A percentile compares a stretch with the other conserved stretches of the same genome.
These are phyloP conservation scores for Gorsachius magnificus DNA, from an alignment of 2,797 vertebrate genomes.

Conservation along the genomic window DNA sequence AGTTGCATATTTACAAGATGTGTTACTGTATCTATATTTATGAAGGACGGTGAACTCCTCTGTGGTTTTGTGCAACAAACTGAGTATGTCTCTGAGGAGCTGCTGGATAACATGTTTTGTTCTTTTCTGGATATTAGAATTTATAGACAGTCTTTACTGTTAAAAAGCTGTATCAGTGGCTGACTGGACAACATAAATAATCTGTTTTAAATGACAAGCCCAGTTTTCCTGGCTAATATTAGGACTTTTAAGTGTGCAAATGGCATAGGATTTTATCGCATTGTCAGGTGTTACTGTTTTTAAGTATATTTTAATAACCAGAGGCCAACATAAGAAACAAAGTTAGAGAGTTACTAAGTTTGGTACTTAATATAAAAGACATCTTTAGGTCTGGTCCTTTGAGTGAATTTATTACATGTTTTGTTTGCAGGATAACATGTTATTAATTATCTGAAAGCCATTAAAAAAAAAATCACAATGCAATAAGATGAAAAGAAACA, in stretches of 20 bases:
- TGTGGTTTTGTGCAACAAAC: neutral
- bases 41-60: neutral
- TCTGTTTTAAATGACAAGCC: neutral
- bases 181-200: neutral
- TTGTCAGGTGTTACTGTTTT: neutral
- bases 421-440: neutral
- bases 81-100: neutral
- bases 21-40: neutral
- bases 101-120: neutral
- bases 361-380: neutral
- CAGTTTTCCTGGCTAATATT: neutral
- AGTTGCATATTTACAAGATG: neutral
- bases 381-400: neutral
- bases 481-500: neutral
- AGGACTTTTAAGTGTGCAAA: neutral
- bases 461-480: neutral
- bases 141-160: neutral
- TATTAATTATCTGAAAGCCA: neutral
- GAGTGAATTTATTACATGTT: neutral
- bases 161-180: neutral
- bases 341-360: neutral
- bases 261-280: neutral
- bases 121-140: neutral
- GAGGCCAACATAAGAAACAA: neutral
- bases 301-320: neutral